A percentile compares a stretch with the other conserved stretches of the same genome.
phyloP scores from a whole-genome alignment of 2,113 vertebrate species.

The Nyctereutes procyonoides region DNA sequence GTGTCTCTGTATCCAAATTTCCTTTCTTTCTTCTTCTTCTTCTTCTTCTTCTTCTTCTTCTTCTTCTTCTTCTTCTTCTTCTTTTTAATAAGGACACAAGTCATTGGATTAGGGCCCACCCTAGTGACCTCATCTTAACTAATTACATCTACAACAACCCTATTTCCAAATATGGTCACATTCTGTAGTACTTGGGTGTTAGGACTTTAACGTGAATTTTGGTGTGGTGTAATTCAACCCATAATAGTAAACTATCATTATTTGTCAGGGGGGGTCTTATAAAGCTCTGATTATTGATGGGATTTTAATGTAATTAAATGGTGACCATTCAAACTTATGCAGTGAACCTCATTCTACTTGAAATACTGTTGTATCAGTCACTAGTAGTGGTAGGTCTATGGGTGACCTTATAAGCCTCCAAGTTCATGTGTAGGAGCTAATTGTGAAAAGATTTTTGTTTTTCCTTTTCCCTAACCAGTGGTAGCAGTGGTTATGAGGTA shows the following conservation, averaged over 20 bases:
- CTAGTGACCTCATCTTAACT: slow-evolving; percentile 57
- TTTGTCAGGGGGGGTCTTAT: background rate
- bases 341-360: background rate
- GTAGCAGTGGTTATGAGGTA: background rate
- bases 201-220: slow-evolving; percentile 10
- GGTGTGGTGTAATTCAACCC: background rate
- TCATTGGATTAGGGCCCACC: slow-evolving; percentile 18
- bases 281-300: background rate
- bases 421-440: background rate
- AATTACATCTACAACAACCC: background rate
- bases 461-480: background rate
- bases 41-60: no score
- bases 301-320: slow-evolving; percentile 31
- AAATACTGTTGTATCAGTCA: background rate
- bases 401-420: background rate
- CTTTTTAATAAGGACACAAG: background rate
- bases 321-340: background rate
- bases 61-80: background rate
- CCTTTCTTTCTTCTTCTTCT: background rate
- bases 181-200: slow-evolving; percentile 6
- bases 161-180: slow-evolving; percentile 50
- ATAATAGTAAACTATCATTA: background rate
- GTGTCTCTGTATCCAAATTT: background rate
- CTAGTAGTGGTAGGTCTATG: background rate
- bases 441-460: background rate